Percentiles rank a stretch among this genome's conserved stretches.
These are phyloP conservation scores for Melanotaenia trifasciata DNA, from an alignment of 2,797 vertebrate species.

Conservation along the genomic window DNA sequence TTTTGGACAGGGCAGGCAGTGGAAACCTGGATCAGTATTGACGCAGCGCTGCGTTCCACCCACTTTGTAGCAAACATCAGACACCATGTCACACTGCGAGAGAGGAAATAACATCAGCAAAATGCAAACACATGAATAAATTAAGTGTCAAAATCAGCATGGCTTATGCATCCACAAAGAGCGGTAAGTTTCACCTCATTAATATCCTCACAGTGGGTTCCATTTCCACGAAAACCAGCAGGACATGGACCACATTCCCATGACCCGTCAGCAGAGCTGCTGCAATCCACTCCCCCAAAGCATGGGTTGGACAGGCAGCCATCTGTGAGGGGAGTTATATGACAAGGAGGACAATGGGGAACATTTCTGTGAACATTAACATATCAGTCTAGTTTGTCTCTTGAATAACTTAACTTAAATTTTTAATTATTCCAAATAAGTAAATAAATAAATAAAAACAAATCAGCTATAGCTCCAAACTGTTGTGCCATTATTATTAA, in stretches of 20 bases:
- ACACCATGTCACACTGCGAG: slow-evolving; percentile 90
- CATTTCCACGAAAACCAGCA: slow-evolving; percentile 92
- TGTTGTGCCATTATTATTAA: not conserved
- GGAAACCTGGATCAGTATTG: slow-evolving; percentile 96
- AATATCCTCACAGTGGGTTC: slow-evolving; percentile 92
- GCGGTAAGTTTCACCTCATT: slow-evolving; percentile 88
- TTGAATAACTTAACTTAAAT: slow-evolving; percentile 1
- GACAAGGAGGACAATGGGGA: slow-evolving; percentile 23
- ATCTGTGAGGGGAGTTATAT: slow-evolving; percentile 79
- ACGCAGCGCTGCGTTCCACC: slow-evolving; percentile 88
- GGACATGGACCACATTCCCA: slow-evolving; percentile 97
- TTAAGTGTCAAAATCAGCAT: slow-evolving; percentile 8
- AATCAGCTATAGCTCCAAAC: not conserved
- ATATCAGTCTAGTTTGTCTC: slow-evolving; percentile 5
- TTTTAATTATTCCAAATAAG: not conserved
- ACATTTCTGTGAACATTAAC: slow-evolving; percentile 25
- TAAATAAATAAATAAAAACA: too few relatives aligned
- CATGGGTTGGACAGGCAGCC: slow-evolving; percentile 97
- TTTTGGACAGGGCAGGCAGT: slow-evolving; percentile 94
- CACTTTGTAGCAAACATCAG: slow-evolving; percentile 91
- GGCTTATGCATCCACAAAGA: slow-evolving; percentile 11
- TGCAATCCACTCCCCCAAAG: slow-evolving; percentile 93
- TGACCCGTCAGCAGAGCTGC: slow-evolving; percentile 93
- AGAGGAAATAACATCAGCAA: slow-evolving; percentile 20
- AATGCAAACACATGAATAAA: slow-evolving; percentile 14